Evolutionary conservation across 2,113 vertebrate species (phyloP).

Genomic region (Acanthochromis polyacanthus): DNA sequence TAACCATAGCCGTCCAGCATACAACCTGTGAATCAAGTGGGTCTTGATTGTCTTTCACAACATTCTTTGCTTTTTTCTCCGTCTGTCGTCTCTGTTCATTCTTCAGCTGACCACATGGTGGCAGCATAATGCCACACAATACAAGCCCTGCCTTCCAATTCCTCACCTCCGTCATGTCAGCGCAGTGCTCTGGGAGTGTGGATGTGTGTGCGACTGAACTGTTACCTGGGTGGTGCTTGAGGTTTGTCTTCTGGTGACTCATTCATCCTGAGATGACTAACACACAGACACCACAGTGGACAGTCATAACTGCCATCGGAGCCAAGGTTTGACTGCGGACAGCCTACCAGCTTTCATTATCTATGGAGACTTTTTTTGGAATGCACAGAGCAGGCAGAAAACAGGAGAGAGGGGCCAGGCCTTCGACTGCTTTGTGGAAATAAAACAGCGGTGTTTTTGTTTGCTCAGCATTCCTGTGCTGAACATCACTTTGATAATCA

Average conservation of each 20-base stretch:
- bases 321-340: conserved; percentile 42
- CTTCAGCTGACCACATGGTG: conserved; percentile 62
- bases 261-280: conserved; percentile 75
- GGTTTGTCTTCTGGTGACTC: conserved; percentile 74
- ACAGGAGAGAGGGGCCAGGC: conserved; percentile 34
- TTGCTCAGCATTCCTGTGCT: conserved; percentile 46
- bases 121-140: conserved; percentile 59
- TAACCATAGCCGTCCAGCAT: too few species aligned
- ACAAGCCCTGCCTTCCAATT: neutral
- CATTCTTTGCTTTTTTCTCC: too few species aligned
- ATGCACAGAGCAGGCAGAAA: conserved; percentile 43
- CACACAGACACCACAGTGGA: conserved; percentile 62
- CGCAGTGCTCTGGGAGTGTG: conserved; percentile 10
- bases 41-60: too few species aligned
- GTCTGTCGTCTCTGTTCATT: neutral
- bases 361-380: conserved; percentile 61
- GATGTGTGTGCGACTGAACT: conserved; percentile 39
- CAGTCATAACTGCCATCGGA: conserved; percentile 53
- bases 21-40: too few species aligned
- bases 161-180: neutral
- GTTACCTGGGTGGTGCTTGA: conserved; percentile 71
- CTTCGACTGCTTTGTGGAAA: conserved; percentile 51
- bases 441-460: conserved; percentile 56
- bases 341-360: conserved; percentile 50
- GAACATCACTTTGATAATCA: conserved; percentile 36